Conservation (phyloP, 2,113 vertebrate genomes). For the Saguinus imperator region DNA sequence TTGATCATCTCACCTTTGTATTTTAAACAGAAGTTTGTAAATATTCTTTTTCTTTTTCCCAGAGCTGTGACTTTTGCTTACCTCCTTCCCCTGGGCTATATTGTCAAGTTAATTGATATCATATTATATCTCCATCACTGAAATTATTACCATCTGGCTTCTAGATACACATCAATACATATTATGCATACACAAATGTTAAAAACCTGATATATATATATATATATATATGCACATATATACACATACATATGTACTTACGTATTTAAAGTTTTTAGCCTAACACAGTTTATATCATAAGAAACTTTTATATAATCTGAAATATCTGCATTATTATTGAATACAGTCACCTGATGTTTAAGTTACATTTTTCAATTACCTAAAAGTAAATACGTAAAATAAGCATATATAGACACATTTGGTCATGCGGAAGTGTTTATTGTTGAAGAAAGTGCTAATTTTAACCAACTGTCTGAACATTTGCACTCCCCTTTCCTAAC, state of each 20-base stretch:
- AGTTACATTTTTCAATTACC: neutral
- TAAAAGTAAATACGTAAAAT: neutral
- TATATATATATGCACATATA: neutral
- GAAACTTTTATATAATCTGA: neutral
- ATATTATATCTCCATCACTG: neutral
- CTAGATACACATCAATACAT: neutral
- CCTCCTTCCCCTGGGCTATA: neutral
- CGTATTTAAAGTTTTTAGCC: neutral
- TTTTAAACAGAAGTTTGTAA: slow-evolving; percentile 40
- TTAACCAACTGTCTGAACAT: neutral
- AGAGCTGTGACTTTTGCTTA: neutral
- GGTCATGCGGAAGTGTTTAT: neutral
- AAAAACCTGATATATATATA: neutral
- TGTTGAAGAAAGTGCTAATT: neutral
- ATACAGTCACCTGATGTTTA: neutral
- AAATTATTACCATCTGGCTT: neutral
- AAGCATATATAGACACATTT: neutral
- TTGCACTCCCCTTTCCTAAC: neutral
- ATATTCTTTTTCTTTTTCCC: neutral
- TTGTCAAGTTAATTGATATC: neutral
- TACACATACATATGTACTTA: neutral
- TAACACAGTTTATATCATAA: neutral
- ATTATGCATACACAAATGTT: neutral
- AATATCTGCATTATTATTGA: neutral
- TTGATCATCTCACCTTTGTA: slow-evolving; percentile 49